phyloP scores from a whole-genome alignment of 92 coral and sea anemone genomes.

The Metridium senile region DNA sequence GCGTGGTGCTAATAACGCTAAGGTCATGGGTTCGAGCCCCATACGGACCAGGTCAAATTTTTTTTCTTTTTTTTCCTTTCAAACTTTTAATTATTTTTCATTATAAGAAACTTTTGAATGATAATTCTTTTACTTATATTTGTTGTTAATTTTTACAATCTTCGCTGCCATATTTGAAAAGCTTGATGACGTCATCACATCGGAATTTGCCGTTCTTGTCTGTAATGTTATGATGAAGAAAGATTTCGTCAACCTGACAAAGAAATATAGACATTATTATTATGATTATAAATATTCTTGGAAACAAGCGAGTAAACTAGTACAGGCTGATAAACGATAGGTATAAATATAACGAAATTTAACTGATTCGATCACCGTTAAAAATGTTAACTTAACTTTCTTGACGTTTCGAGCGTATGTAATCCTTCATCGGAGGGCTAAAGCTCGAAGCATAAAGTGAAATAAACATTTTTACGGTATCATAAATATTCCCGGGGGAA shows the following conservation, averaged over 20 bases:
- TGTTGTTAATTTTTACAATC: not conserved
- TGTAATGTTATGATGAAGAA: constrained; percentile 52
- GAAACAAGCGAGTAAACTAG: no score
- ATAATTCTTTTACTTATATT: not conserved
- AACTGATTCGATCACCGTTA: no score
- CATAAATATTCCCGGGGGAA: no score
- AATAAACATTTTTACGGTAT: no score
- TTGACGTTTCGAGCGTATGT: no score
- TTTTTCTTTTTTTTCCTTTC: not conserved
- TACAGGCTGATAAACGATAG: no score
- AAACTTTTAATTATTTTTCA: not conserved
- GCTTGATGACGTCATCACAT: constrained; percentile 62
- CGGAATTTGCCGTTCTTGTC: constrained; percentile 64
- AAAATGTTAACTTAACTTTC: no score
- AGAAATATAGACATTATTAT: not conserved
- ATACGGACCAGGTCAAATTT: constrained; percentile 60
- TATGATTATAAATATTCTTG: no score
- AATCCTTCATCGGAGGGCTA: no score
- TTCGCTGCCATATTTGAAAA: constrained; percentile 59
- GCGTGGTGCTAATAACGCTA: constrained; percentile 98
- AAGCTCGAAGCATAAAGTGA: no score
- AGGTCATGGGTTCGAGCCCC: constrained; percentile 95
- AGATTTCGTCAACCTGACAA: constrained; percentile 70
- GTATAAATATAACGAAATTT: no score
- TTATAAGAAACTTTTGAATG: not conserved